These are phyloP conservation scores for Hoplostethus atlanticus DNA, from an alignment of 2,797 vertebrate genomes.

Conservation along the genomic window DNA sequence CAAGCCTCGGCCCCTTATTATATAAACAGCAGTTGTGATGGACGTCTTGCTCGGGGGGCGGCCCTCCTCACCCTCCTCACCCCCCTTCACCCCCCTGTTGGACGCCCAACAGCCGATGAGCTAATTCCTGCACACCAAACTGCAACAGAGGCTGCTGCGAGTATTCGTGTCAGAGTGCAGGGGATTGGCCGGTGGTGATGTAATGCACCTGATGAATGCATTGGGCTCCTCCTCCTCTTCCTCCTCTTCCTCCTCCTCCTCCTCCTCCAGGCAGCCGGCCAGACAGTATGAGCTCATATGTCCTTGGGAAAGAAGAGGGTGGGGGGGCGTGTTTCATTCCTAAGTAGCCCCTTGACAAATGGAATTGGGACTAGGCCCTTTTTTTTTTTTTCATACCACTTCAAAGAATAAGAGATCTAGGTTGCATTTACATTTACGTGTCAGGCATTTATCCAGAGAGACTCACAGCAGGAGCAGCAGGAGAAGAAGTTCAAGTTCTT, in stretches of 20 bases:
- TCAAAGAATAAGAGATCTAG: slow-evolving; percentile 52
- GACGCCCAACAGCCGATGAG: background rate
- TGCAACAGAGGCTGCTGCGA: slow-evolving; percentile 20
- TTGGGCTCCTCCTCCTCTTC: slow-evolving; percentile 50
- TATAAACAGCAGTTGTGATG: too few relatives aligned
- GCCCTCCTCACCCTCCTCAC: background rate
- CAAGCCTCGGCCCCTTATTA: too few relatives aligned
- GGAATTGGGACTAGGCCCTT: slow-evolving; percentile 62
- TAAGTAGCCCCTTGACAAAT: slow-evolving; percentile 76
- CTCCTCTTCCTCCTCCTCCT: slow-evolving; percentile 47
- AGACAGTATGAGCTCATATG: slow-evolving; percentile 75
- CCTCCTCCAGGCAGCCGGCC: slow-evolving; percentile 69
- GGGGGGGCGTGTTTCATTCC: slow-evolving; percentile 67
- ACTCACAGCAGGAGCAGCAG: too few relatives aligned
- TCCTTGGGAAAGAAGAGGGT: slow-evolving; percentile 63
- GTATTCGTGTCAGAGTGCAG: slow-evolving; percentile 46
- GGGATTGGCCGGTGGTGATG: slow-evolving; percentile 78
- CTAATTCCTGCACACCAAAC: slow-evolving; percentile 38
- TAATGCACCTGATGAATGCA: slow-evolving; percentile 81
- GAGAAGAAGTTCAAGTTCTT: too few relatives aligned
- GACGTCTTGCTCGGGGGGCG: background rate
- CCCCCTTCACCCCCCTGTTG: background rate
- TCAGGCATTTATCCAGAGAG: too few relatives aligned
- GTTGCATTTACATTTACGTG: slow-evolving; percentile 32
- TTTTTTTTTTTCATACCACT: slow-evolving; percentile 57